Percentiles rank a stretch among this genome's conserved stretches.
These are phyloP conservation scores for Pelagia noctiluca DNA, from an alignment of 30 jellyfish, hydroid and myxozoan species.

Conservation along the genomic window DNA sequence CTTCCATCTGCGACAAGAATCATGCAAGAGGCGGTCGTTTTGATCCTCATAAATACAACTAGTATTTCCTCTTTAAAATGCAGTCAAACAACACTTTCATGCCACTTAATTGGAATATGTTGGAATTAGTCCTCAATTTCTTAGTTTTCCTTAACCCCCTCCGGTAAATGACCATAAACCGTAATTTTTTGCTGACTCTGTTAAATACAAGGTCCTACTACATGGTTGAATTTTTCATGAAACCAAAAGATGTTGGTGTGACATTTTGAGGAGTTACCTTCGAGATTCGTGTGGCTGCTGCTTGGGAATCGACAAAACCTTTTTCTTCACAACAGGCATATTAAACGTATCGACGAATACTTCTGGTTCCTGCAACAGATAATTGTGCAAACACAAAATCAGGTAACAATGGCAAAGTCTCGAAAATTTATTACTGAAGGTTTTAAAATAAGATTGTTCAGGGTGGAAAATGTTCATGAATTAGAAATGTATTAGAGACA, in stretches of 20 bases:
- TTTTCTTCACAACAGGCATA: conserved; percentile 87
- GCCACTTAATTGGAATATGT: not conserved
- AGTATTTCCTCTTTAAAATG: too few relatives aligned
- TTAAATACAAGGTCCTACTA: not conserved
- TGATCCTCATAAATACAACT: too few relatives aligned
- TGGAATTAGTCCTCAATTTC: not conserved
- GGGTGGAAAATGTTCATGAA: not conserved
- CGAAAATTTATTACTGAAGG: not conserved
- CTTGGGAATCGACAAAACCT: conserved; percentile 69
- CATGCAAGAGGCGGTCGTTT: too few relatives aligned
- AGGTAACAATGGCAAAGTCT: not conserved
- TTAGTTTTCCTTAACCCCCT: not conserved
- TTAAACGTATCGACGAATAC: conserved; percentile 88
- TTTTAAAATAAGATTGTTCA: too few relatives aligned
- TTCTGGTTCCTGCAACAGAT: conserved; percentile 79
- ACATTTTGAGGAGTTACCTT: conserved; percentile 44
- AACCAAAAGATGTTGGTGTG: not conserved
- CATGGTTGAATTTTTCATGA: not conserved
- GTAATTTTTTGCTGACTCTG: not conserved
- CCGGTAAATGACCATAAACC: not conserved
- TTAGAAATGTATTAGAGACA: not conserved
- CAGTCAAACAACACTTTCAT: too few relatives aligned
- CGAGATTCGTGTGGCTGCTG: conserved; percentile 88
- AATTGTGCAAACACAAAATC: too few relatives aligned
- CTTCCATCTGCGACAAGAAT: too few relatives aligned